Evolutionary conservation across 2,113 vertebrate genomes (phyloP).

Genomic region (Alligator mississippiensis): DNA sequence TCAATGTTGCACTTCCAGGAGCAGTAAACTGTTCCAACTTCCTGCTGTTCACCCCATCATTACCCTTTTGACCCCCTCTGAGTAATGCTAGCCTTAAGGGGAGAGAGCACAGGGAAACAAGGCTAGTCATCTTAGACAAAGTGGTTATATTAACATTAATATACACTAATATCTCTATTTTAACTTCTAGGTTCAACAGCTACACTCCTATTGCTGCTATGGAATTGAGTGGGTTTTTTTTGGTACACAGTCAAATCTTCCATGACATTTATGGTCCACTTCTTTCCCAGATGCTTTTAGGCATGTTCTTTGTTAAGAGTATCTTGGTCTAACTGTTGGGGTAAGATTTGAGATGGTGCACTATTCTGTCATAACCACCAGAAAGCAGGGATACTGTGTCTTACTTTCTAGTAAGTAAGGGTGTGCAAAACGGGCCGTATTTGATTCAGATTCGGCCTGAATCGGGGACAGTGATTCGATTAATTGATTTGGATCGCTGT

Average conservation of each 20-base stretch:
- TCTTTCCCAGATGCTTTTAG: background rate
- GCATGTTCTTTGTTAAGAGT: background rate
- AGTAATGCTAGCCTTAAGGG: background rate
- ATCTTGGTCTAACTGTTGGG: rapidly evolving
- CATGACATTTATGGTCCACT: background rate
- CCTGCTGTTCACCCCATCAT: background rate
- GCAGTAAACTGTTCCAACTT: background rate
- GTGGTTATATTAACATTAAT: background rate
- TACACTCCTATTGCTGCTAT: rapidly evolving
- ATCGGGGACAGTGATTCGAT: no score
- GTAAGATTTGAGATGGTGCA: background rate
- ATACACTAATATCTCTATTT: background rate
- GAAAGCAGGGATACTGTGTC: background rate
- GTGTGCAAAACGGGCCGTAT: no score
- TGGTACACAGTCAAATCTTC: background rate
- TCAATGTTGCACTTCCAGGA: background rate
- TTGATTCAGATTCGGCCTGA: no score
- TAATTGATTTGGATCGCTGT: no score
- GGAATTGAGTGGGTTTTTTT: background rate
- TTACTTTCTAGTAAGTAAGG: background rate
- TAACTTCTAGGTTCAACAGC: background rate
- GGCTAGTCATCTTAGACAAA: no score
- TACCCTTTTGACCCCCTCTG: background rate
- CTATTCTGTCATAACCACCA: background rate
- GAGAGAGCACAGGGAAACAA: no score